phyloP scores from a whole-genome alignment of 2,113 vertebrate species.

The Rallus limicola region DNA sequence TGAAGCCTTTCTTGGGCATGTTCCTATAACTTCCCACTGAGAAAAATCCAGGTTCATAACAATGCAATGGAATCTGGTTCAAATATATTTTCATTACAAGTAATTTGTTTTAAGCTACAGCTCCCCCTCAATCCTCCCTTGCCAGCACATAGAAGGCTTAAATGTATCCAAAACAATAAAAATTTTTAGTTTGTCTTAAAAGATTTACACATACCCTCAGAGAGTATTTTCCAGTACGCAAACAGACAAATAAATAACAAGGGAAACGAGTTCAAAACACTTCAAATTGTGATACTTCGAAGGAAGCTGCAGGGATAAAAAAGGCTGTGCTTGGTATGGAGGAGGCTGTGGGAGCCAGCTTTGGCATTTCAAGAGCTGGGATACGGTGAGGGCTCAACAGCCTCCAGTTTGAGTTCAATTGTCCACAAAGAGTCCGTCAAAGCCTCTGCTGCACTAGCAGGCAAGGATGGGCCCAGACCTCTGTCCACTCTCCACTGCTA shows the following conservation, averaged over 20 bases:
- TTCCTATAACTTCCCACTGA: not conserved
- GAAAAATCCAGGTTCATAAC: not conserved
- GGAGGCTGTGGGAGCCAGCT: not conserved
- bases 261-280: accelerated
- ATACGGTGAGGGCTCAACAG: not conserved
- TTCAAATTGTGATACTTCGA: not conserved
- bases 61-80: accelerated
- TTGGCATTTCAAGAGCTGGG: not conserved
- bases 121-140: not conserved
- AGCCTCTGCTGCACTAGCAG: not conserved
- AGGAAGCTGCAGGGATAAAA: not conserved
- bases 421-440: not conserved
- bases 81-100: not conserved
- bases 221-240: not conserved
- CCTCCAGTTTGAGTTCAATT: not conserved
- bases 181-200: not conserved
- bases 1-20: not conserved
- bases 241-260: not conserved
- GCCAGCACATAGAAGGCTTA: not conserved
- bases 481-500: not conserved
- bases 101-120: not conserved
- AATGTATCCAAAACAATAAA: not conserved
- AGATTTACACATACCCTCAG: not conserved
- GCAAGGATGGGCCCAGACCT: not conserved
- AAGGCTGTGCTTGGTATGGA: not conserved